These are phyloP conservation scores for Ectropis grisescens DNA, from an alignment of 1,140 invertebrate genomes.

Conservation along the genomic window DNA sequence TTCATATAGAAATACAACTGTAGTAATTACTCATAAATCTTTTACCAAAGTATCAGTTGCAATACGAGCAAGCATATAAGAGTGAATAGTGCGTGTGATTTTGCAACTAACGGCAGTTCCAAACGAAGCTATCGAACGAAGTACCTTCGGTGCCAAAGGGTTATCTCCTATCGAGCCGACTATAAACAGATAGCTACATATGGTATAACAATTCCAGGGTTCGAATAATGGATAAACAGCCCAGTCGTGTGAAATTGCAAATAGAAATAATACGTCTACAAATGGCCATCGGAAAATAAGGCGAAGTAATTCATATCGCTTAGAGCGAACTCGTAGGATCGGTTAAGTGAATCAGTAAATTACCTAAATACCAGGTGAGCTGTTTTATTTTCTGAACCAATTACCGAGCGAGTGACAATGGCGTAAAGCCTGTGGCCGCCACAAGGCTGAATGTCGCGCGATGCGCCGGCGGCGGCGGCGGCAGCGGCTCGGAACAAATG, in stretches of 20 bases:
- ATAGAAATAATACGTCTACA: no score
- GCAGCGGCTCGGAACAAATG: conserved; percentile 43
- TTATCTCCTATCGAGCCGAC: conserved; percentile 51
- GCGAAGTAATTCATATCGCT: no score
- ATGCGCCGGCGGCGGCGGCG: conserved; percentile 15
- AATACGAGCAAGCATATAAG: no score
- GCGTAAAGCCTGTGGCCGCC: conserved; percentile 29
- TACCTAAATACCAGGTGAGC: no score
- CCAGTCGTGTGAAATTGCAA: no score
- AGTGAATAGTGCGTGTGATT: conserved; percentile 47
- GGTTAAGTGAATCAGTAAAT: no score
- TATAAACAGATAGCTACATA: conserved; percentile 24
- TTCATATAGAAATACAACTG: no score
- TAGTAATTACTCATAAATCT: no score
- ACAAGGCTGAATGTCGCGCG: conserved; percentile 40
- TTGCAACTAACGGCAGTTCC: conserved; percentile 48
- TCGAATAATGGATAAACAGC: no score
- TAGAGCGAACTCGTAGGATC: no score
- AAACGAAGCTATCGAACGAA: conserved; percentile 38
- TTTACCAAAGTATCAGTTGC: no score
- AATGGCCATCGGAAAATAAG: no score
- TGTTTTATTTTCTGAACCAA: background rate
- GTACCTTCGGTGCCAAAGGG: conserved; percentile 39
- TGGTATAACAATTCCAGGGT: conserved; percentile 5
- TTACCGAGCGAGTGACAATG: conserved; percentile 28